These are phyloP conservation scores for Cariama cristata DNA, from an alignment of 2,113 vertebrate species.

Conservation along the genomic window DNA sequence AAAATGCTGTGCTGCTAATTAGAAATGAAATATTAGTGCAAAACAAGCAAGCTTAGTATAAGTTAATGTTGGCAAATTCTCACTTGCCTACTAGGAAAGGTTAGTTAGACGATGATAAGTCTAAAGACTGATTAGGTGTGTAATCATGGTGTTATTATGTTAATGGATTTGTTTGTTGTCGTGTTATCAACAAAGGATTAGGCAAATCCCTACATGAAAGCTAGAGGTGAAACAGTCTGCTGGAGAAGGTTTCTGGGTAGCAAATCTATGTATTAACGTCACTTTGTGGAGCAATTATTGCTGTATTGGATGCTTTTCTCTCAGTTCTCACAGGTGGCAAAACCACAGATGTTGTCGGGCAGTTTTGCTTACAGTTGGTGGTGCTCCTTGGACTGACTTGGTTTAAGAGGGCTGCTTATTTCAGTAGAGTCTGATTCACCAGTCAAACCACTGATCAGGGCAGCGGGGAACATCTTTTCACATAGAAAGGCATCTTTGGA, in stretches of 20 bases:
- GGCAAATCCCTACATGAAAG: constrained; percentile 6
- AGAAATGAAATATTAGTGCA: not conserved
- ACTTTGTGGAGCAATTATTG: not conserved
- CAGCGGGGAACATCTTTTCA: not conserved
- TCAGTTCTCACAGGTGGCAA: not conserved
- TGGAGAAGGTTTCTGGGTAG: not conserved
- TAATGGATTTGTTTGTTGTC: constrained; percentile 63
- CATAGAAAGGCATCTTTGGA: not conserved
- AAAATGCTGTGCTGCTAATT: not conserved
- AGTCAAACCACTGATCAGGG: not conserved
- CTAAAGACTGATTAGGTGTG: constrained; percentile 77
- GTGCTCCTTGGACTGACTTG: not conserved
- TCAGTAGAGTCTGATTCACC: not conserved
- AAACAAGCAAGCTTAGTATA: not conserved
- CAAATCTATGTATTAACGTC: not conserved
- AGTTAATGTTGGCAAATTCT: not conserved
- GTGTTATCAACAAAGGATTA: constrained; percentile 6
- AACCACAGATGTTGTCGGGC: not conserved
- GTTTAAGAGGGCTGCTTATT: not conserved
- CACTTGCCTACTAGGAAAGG: constrained; percentile 8
- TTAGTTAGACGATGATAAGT: constrained; percentile 45
- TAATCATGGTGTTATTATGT: constrained; percentile 78
- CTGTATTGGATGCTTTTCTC: not conserved
- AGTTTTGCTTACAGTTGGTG: not conserved
- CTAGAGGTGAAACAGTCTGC: not conserved